Conservation (phyloP, 1,140 invertebrate species). For the Varroa destructor region DNA sequence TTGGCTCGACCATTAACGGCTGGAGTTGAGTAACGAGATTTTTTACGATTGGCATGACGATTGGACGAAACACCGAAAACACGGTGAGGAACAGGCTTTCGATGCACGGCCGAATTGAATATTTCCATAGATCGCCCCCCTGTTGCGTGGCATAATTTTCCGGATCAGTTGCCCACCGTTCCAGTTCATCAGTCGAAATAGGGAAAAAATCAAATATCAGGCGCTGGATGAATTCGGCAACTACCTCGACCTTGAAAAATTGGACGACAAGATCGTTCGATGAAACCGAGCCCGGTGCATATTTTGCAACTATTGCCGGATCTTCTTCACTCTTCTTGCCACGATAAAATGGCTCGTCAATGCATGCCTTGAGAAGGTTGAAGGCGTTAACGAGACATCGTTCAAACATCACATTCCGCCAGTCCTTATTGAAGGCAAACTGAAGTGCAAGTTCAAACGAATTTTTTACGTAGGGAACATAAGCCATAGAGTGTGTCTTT, state of each 20-base stretch:
- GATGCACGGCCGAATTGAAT: conserved; percentile 58
- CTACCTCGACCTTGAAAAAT: not conserved
- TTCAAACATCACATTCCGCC: conserved; percentile 20
- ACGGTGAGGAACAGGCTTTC: conserved; percentile 69
- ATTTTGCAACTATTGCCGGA: not conserved
- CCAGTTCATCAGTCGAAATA: not conserved
- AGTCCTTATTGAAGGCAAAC: conserved; percentile 18
- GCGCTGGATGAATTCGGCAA: conserved; percentile 1
- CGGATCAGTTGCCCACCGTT: conserved; percentile 5
- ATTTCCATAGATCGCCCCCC: conserved; percentile 78
- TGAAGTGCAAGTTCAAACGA: conserved; percentile 12
- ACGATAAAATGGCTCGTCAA: not conserved
- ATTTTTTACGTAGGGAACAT: conserved; percentile 6
- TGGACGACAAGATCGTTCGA: not conserved
- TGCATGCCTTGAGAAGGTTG: conserved; percentile 24
- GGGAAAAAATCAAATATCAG: conserved; percentile 21
- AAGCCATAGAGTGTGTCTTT: not conserved
- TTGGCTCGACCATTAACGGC: conserved; percentile 24
- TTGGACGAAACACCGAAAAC: conserved; percentile 60
- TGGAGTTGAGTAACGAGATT: conserved; percentile 29
- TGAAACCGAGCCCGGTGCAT: not conserved
- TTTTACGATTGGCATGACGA: conserved; percentile 47
- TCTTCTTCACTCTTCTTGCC: not conserved
- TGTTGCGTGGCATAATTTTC: conserved; percentile 56
- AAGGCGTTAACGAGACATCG: conserved; percentile 18